These are phyloP conservation scores for Notarius lentiginosus DNA, from an alignment of 2,113 vertebrate genomes.

Conservation along the genomic window DNA sequence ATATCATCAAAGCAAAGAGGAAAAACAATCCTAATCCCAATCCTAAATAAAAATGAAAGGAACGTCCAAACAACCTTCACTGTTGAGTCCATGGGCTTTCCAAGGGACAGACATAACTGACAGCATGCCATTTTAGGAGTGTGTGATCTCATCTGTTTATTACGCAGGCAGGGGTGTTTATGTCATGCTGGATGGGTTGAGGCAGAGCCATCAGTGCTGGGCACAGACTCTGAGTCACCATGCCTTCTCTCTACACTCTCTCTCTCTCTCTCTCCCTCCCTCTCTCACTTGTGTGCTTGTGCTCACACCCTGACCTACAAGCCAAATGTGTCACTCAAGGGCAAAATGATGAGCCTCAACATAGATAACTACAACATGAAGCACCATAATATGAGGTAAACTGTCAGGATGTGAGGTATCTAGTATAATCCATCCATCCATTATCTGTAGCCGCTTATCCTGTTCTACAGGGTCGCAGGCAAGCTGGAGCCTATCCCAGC, in stretches of 20 bases:
- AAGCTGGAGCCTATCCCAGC: no score
- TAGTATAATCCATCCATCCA: not conserved
- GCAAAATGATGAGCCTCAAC: not conserved
- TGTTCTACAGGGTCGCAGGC: no score
- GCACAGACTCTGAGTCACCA: constrained; percentile 33
- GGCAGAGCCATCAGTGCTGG: constrained; percentile 46
- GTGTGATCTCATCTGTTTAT: constrained; percentile 38
- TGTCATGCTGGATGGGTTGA: constrained; percentile 20
- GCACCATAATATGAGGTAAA: not conserved
- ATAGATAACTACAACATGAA: not conserved
- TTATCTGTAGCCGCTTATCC: no score
- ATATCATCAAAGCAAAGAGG: not conserved
- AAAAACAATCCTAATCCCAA: not conserved
- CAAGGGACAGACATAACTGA: not conserved
- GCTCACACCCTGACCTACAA: not conserved
- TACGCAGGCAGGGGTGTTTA: constrained; percentile 26
- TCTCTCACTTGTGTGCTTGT: not conserved
- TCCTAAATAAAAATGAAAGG: not conserved
- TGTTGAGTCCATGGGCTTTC: not conserved
- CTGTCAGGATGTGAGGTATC: not conserved
- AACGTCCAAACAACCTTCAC: not conserved
- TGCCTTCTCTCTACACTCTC: not conserved
- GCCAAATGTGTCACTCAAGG: not conserved
- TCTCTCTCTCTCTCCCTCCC: not conserved
- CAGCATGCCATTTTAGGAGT: not conserved